Conservation (phyloP, 92 coral and sea anemone species). For the Porites lobata region DNA sequence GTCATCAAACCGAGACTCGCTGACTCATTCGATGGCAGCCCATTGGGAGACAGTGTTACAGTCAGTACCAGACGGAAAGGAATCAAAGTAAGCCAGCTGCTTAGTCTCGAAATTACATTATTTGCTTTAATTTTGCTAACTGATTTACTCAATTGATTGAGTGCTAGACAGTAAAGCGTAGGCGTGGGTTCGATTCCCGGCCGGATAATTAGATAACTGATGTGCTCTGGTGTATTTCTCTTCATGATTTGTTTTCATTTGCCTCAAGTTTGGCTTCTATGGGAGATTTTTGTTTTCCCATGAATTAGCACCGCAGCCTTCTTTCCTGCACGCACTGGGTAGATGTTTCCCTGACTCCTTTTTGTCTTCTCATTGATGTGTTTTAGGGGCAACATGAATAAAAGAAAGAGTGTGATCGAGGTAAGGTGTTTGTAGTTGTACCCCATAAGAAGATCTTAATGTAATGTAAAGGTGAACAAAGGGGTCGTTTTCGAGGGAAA, state of each 20-base stretch:
- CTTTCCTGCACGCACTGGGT: no score
- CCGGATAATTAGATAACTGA: no score
- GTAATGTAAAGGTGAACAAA: no score
- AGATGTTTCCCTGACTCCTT: not conserved
- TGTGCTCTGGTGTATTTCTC: no score
- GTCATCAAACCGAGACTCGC: conserved; percentile 43
- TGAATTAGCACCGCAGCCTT: no score
- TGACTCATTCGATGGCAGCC: conserved; percentile 54
- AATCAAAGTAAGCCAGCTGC: conserved; percentile 2
- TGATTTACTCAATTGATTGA: no score
- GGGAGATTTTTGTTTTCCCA: no score
- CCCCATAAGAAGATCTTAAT: not conserved
- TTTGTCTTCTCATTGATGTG: not conserved
- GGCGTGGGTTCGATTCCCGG: no score
- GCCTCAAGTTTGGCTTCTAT: no score
- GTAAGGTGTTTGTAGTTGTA: conserved; percentile 19
- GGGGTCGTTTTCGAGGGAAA: not conserved
- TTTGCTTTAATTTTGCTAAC: no score
- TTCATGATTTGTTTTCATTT: no score
- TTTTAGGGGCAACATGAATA: conserved; percentile 7
- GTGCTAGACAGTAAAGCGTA: no score
- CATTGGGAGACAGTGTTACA: conserved; percentile 49
- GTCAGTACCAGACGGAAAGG: conserved; percentile 11
- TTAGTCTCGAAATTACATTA: not conserved
- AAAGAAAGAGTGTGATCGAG: conserved; percentile 39